Base-by-base conservation (phyloP, 2,113 vertebrate species). In the Ursus arctos region DNA sequence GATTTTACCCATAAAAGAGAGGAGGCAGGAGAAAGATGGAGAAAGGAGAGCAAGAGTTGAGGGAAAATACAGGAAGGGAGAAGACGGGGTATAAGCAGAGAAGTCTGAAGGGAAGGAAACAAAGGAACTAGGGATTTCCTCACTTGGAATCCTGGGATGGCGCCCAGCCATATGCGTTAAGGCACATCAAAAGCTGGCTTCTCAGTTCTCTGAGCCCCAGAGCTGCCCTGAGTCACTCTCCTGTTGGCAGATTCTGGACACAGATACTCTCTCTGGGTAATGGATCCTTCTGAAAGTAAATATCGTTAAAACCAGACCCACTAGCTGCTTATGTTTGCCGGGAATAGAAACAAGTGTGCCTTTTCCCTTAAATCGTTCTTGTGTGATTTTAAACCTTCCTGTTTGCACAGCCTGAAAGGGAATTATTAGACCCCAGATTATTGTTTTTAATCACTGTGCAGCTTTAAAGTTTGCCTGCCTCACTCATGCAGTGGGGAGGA, bases 381-480 rank as follows among this genome's bases (percentile, higher is more conserved):
- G 2, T 22, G 16, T 43, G 18, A 40, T 85, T 80, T 86, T 71
- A 90, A 93, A 47, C 13, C 24, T 79, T 57, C 47, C 13, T 71
- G 67, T 31, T 55, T 80, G 19, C n/a, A 59, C 69, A 93, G 51
- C 21, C 72, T 53, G 51, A 82, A 85, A 16, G 51, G 59, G 4
- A 71, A 51, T 76, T 67, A 67, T 59, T 51, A 94, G 72, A 67
- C 36, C 31, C 63, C 51, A 74, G 36, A n/a, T 53, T 87, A 67
- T 82, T 33, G 31, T 94, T 61, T 86, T 93, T 51, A 7, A 96
- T 76, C n/a, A 65, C 40, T 51, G 12, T 28, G 36, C 24, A 77
- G 69, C 59, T 93, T 95, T 89, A 82, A 84, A 79, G 67, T 85
- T 83, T 51, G n/a, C 88, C 61, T 77, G 8, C 14, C n/a, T 49